Evolutionary conservation across 2,113 vertebrate species (phyloP).

Genomic region (Pachycephala philippinensis): DNA sequence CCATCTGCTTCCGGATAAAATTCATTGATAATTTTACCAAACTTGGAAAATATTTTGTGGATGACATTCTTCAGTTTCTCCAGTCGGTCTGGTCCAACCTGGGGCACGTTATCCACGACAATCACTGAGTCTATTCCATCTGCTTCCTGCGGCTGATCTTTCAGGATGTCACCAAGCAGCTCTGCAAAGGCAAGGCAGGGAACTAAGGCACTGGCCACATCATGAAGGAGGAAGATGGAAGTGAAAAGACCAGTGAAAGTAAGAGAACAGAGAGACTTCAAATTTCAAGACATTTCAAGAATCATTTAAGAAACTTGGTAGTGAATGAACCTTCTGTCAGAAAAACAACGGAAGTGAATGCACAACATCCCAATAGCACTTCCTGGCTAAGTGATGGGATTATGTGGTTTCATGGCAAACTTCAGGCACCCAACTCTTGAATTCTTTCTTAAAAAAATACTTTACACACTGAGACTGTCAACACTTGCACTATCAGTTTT

Average conservation of each 20-base stretch:
- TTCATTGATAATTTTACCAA: conserved; percentile 95
- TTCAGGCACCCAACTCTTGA: neutral
- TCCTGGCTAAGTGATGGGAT: neutral
- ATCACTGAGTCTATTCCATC: conserved; percentile 96
- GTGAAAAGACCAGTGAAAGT: neutral
- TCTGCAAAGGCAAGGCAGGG: conserved; percentile 38
- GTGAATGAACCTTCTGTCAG: fast-evolving
- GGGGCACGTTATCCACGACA: conserved; percentile 94
- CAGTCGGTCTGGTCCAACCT: conserved; percentile 91
- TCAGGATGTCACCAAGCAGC: conserved; percentile 85
- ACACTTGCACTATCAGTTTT: neutral
- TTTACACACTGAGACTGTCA: neutral
- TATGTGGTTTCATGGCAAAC: neutral
- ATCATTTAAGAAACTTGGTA: neutral
- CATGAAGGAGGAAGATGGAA: neutral
- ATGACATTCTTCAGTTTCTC: conserved; percentile 98
- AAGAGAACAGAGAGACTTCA: neutral
- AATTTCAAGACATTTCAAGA: neutral
- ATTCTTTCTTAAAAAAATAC: neutral
- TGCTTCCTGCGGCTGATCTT: conserved; percentile 89
- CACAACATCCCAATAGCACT: neutral
- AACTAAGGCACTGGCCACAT: neutral
- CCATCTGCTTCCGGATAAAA: conserved; percentile 93
- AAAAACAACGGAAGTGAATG: neutral
- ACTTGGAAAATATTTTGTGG: conserved; percentile 98